These are phyloP conservation scores for Rhyzopertha dominica DNA, from an alignment of 1,140 invertebrate species.

Conservation along the genomic window DNA sequence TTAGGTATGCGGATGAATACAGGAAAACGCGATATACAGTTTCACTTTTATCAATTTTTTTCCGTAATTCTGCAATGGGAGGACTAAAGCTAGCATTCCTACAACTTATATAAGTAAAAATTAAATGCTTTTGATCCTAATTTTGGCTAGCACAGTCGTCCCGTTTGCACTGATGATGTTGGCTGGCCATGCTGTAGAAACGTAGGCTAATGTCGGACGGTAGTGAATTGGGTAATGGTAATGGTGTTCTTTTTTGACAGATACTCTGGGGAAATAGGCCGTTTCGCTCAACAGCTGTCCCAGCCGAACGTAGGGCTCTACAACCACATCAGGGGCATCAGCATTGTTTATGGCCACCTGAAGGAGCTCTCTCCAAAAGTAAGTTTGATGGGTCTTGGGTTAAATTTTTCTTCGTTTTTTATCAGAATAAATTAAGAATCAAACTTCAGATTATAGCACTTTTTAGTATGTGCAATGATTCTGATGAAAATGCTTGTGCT, in stretches of 20 bases:
- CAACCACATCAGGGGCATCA: conserved; percentile 41
- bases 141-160: background rate
- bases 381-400: conserved; percentile 4
- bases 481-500: too few relatives aligned
- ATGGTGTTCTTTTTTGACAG: conserved; percentile 32
- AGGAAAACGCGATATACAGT: too few relatives aligned
- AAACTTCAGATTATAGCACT: too few relatives aligned
- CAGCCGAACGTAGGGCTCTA: conserved; percentile 34
- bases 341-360: conserved; percentile 40
- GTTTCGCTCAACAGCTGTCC: conserved; percentile 28
- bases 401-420: background rate
- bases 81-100: too few relatives aligned
- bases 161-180: background rate
- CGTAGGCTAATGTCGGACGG: conserved; percentile 1
- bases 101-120: background rate
- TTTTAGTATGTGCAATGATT: too few relatives aligned
- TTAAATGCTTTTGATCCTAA: background rate
- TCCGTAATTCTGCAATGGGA: too few relatives aligned
- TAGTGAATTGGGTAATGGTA: conserved; percentile 1
- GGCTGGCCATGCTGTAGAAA: background rate
- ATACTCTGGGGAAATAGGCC: conserved; percentile 34
- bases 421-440: too few relatives aligned
- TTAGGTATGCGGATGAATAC: too few relatives aligned
- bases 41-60: too few relatives aligned
- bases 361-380: conserved; percentile 48